Percentiles rank a stretch among this genome's conserved stretches.
Evolutionary conservation across 2,113 vertebrate species (phyloP).

Genomic region (Crocuta crocuta): DNA sequence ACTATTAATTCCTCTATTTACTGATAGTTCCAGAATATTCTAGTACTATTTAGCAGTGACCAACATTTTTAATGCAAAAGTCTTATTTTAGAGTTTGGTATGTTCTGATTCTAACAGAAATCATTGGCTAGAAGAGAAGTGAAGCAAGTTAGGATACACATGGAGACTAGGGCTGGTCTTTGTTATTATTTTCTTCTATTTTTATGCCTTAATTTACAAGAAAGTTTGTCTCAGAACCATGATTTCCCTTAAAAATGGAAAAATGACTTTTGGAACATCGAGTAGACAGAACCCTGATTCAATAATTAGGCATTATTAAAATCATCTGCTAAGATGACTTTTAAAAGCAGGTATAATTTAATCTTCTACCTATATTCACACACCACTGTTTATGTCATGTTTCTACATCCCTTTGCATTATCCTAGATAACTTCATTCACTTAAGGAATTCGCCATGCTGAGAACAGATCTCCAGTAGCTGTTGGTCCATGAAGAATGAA

Average conservation of each 20-base stretch:
- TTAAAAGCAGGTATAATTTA: neutral
- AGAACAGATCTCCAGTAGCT: neutral
- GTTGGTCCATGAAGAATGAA: neutral
- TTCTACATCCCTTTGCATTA: neutral
- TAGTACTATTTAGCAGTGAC: neutral
- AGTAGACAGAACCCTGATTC: neutral
- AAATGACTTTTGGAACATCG: neutral
- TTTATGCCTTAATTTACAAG: neutral
- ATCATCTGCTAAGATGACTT: neutral
- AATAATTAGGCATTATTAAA: constrained; percentile 25
- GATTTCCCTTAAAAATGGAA: neutral
- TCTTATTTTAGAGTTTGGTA: neutral
- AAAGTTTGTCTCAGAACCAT: neutral
- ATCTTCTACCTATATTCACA: neutral
- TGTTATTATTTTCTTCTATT: neutral
- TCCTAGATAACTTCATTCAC: neutral
- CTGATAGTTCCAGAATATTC: neutral
- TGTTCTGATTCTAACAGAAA: neutral
- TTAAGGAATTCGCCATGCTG: neutral
- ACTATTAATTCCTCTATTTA: neutral
- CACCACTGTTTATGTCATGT: neutral
- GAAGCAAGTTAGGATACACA: neutral
- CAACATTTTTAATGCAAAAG: neutral
- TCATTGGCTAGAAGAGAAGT: neutral
- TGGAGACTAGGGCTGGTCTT: neutral